Base-by-base conservation (phyloP, 2,113 vertebrate genomes). In the Anser brachyrhynchus region DNA sequence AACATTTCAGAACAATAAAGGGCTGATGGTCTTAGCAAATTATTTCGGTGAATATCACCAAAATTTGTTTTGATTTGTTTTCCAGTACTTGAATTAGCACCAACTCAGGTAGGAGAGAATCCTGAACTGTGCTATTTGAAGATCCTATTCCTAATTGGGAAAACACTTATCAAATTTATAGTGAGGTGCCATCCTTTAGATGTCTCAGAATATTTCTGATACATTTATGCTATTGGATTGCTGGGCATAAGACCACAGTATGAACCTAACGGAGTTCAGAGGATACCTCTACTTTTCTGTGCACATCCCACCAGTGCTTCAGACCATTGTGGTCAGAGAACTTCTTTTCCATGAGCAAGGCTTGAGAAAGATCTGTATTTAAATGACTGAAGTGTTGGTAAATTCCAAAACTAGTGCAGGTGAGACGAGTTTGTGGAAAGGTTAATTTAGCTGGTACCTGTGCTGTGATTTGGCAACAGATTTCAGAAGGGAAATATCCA, bases 231-330 rank as follows among this genome's bases (percentile, higher is more conserved):
- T 61, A 0, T 35, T 33, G 43, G 46, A 25, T 71, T 25, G 13
- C 18, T 35, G 52, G 33, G n/a, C 2, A 2, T 43, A 9, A 35
- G 70, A 5, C 26, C 57, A 15, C 35, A 0, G 0, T 28, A 8
- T 49, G 28, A 33, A 82, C 31, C 21, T 20, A 20, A 15, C 17
- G 17, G 44, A 69, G 29, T 78, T 65, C 4, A 3, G 43, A 59
- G 86, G 59, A 13, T 39, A 19, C 3, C 25, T 49, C 12, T 5
- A 0, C 9, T 2, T 46, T 64, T 91, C 35, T 57, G 2, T 79
- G 41, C 35, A 10, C 0, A 0, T 64, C 37, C 6, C 6, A 4
- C 5, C 10, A 1, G 12, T 3, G 1, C 64, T 71, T 33, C 41
- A 21, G 29, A 21, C 51, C 29, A 12, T 85, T 3, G 1, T 6